Evolutionary conservation across 2,888 invertebrate genomes (phyloP).

Genomic region (Epirrhoe tristata): DNA sequence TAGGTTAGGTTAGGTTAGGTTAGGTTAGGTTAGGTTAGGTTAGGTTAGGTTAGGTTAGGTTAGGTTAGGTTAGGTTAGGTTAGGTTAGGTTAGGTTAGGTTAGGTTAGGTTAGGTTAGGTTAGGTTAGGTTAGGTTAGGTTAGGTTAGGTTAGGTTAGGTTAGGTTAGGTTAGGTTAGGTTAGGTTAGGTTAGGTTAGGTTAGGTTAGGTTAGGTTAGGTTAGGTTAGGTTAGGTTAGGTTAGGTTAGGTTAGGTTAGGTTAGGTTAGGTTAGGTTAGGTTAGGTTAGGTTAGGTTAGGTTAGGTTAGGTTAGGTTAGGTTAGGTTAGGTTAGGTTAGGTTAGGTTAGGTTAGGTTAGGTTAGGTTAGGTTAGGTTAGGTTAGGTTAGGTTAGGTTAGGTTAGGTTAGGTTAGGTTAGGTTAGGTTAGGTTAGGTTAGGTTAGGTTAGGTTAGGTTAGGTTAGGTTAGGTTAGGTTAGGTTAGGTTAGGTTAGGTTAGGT

Average conservation of each 20-base stretch:
- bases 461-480: constrained; percentile 11
- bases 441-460: constrained; percentile 10
- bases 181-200: constrained; percentile 10
- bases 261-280: constrained; percentile 10
- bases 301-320: constrained; percentile 17
- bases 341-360: constrained; percentile 10
- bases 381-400: constrained; percentile 22
- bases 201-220: constrained; percentile 7
- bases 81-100: constrained; percentile 26
- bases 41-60: constrained; percentile 26
- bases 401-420: constrained; percentile 10
- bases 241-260: constrained; percentile 10
- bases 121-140: constrained; percentile 5
- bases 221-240: constrained; percentile 14
- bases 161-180: constrained; percentile 10
- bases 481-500: constrained; percentile 21
- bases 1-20: constrained; percentile 22
- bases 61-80: constrained; percentile 26
- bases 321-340: constrained; percentile 10
- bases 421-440: constrained; percentile 10
- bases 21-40: constrained; percentile 24
- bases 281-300: constrained; percentile 9
- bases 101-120: constrained; percentile 12
- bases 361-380: constrained; percentile 10
- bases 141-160: constrained; percentile 13